Conservation (phyloP, 2,113 vertebrate genomes). For the Opisthocomus hoazin region DNA sequence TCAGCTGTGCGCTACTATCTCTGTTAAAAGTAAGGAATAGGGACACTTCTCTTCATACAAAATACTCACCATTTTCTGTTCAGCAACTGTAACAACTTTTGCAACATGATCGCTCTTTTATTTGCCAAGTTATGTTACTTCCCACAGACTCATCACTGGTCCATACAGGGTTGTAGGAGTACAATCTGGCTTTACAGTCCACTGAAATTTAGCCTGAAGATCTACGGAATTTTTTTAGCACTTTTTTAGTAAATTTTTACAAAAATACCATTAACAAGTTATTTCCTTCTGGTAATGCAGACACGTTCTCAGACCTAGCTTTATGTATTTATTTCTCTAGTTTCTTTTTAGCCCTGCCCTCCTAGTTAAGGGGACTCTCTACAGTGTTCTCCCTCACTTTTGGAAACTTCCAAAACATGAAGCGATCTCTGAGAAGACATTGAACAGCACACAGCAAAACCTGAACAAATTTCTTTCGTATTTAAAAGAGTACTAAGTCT, state of each 20-base stretch:
- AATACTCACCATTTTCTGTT: neutral
- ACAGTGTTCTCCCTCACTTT: neutral
- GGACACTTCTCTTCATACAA: neutral
- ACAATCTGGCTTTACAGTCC: neutral
- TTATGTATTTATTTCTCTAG: neutral
- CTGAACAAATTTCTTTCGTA: neutral
- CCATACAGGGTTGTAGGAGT: neutral
- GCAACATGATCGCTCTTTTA: neutral
- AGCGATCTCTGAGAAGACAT: neutral
- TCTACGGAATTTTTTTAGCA: neutral
- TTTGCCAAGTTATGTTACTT: neutral
- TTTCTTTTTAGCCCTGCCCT: neutral
- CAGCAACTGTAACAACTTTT: neutral
- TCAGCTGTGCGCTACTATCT: neutral
- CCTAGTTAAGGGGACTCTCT: neutral
- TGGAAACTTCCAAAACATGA: neutral
- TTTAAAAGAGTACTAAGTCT: neutral
- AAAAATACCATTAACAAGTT: neutral
- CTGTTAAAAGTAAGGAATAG: neutral
- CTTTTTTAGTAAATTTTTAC: neutral
- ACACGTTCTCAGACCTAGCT: neutral
- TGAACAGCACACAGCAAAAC: neutral
- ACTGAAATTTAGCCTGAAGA: neutral
- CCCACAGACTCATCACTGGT: neutral
- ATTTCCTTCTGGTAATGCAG: neutral